A percentile compares a stretch with the other conserved stretches of the same genome.
These are phyloP conservation scores for Porites rus DNA, from an alignment of 92 coral and sea anemone genomes.

Conservation along the genomic window DNA sequence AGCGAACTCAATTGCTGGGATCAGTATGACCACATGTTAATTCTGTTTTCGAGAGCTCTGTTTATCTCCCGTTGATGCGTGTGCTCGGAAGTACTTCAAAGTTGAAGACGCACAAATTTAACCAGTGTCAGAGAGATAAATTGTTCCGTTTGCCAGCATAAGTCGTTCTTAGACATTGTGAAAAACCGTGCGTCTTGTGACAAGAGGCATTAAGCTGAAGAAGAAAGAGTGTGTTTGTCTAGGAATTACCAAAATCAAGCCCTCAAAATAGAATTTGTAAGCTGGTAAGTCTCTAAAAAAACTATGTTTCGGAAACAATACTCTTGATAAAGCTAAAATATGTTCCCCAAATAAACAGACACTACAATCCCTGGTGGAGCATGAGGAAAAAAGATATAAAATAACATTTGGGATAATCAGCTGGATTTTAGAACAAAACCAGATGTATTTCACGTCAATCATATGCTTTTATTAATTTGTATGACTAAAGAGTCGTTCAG, in stretches of 20 bases:
- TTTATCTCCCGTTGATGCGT: neutral
- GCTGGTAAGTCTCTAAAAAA: neutral
- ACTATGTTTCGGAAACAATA: neutral
- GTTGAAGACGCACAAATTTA: neutral
- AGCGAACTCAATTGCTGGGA: neutral
- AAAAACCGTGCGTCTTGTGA: neutral
- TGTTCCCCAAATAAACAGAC: neutral
- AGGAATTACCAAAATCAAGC: slow-evolving; percentile 9
- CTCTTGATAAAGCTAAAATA: neutral
- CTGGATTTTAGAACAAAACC: slow-evolving; percentile 9
- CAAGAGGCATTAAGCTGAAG: slow-evolving; percentile 19
- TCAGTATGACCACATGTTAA: neutral
- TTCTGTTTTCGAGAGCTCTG: neutral
- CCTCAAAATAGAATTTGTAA: neutral
- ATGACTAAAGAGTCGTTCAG: neutral
- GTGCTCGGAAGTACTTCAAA: neutral
- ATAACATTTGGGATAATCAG: neutral
- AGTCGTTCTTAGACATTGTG: neutral
- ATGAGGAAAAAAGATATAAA: neutral
- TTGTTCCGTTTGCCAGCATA: neutral
- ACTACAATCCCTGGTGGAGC: neutral
- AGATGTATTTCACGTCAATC: neutral
- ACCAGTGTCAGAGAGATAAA: neutral
- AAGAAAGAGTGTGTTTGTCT: slow-evolving; percentile 6
- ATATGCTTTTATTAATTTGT: neutral